Percentiles rank a stretch among this genome's conserved stretches.
These are phyloP conservation scores for Sebastiscus tertius DNA, from an alignment of 2,797 vertebrate genomes.

Conservation along the genomic window DNA sequence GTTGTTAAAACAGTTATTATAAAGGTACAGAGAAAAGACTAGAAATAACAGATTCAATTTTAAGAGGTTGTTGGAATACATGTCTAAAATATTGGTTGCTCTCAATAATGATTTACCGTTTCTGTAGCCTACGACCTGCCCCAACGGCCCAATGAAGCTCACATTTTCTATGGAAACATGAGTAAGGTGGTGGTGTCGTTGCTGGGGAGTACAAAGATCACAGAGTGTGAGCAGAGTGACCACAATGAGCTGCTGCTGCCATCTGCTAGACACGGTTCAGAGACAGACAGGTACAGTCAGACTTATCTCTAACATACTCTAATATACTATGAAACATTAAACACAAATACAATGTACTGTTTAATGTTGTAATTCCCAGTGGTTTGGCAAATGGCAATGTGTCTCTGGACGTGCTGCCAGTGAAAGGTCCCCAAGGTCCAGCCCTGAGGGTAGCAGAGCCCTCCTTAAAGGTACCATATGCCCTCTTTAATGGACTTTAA, in stretches of 20 bases:
- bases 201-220: conserved; percentile 74
- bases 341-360: not conserved
- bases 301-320: not conserved
- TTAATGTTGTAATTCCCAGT: conserved; percentile 63
- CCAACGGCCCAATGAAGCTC: conserved; percentile 86
- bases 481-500: not conserved
- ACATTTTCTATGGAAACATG: conserved; percentile 91
- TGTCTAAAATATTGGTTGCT: not conserved
- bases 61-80: not conserved
- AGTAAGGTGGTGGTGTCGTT: conserved; percentile 88
- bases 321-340: not conserved
- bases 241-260: conserved; percentile 63
- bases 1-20: not conserved
- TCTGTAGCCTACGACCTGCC: conserved; percentile 88
- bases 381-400: conserved; percentile 77
- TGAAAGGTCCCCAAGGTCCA: conserved; percentile 92
- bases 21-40: not conserved
- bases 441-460: conserved; percentile 69
- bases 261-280: conserved; percentile 40
- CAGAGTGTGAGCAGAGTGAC: conserved; percentile 64
- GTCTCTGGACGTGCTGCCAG: conserved; percentile 93
- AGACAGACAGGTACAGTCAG: conserved; percentile 80
- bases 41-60: not conserved
- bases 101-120: not conserved
- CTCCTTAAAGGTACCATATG: conserved; percentile 61